Percentiles rank a stretch among this genome's conserved stretches.
phyloP scores from a whole-genome alignment of 2,113 vertebrate species.

The Pelobates fuscus region DNA sequence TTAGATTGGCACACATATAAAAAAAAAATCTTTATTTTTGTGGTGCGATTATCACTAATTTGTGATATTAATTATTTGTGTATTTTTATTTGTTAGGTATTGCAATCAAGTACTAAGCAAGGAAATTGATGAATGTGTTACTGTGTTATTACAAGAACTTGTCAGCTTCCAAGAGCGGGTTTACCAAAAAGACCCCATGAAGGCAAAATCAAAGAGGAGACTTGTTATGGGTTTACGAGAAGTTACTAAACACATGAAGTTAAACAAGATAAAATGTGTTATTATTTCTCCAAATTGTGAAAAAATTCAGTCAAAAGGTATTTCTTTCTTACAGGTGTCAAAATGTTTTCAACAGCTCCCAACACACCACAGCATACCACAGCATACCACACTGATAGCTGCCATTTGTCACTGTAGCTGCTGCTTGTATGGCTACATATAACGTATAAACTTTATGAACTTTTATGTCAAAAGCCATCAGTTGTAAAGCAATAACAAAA shows the following conservation, averaged over 20 bases:
- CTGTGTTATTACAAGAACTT: constrained; percentile 90
- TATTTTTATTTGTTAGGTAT: constrained; percentile 71
- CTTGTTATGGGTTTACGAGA: constrained; percentile 96
- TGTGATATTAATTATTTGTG: no score
- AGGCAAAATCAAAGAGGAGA: constrained; percentile 89
- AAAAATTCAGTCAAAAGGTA: constrained; percentile 98
- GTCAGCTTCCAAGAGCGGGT: constrained; percentile 95
- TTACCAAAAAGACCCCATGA: constrained; percentile 93
- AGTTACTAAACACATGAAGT: constrained; percentile 97
- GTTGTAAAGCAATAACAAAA: no score
- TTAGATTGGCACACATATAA: no score
- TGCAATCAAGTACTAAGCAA: constrained; percentile 98
- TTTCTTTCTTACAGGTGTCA: no score
- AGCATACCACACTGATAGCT: no score
- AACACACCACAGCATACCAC: no score
- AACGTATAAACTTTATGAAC: no score
- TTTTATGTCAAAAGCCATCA: no score
- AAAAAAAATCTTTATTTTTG: no score
- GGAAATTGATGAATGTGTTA: constrained; percentile 97
- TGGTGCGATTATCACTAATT: no score
- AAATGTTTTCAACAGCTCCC: background rate
- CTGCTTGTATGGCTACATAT: no score
- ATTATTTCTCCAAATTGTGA: constrained; percentile 98
- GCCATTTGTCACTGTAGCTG: no score
- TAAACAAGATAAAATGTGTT: constrained; percentile 94